Conservation (phyloP, 2,888 invertebrate species). For the Myopa testacea region DNA sequence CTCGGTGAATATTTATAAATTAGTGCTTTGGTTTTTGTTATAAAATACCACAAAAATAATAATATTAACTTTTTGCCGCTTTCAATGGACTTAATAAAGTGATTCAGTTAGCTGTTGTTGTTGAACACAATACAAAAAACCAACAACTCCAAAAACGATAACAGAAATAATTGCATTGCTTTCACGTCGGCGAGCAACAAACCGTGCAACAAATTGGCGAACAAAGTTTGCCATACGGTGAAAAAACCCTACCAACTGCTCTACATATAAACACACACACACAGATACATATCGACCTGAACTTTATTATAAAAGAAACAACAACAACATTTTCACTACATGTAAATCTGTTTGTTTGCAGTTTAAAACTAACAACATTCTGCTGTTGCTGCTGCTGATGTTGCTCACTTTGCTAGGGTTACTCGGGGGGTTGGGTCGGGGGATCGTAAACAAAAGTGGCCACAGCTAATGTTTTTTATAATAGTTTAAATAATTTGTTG, state of each 20-base stretch:
- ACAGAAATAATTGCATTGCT: too few relatives aligned
- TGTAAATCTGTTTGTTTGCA: neutral
- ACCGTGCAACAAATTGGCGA: conserved; percentile 24
- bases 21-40: too few relatives aligned
- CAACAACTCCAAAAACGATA: too few relatives aligned
- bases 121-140: too few relatives aligned
- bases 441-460: neutral
- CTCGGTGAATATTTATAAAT: too few relatives aligned
- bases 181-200: neutral
- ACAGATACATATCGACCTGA: neutral
- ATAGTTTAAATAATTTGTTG: neutral
- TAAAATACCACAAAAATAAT: too few relatives aligned
- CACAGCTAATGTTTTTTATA: neutral
- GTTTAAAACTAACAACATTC: neutral
- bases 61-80: too few relatives aligned
- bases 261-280: neutral
- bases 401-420: neutral
- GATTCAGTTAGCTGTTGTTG: too few relatives aligned
- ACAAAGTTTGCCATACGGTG: conserved; percentile 16
- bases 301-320: neutral
- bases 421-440: too few relatives aligned
- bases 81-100: too few relatives aligned
- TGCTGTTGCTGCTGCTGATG: neutral
- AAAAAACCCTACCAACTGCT: neutral
- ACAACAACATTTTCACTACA: neutral